Conservation (phyloP, 2,113 vertebrate species). For the Motacilla tschutschensis region DNA sequence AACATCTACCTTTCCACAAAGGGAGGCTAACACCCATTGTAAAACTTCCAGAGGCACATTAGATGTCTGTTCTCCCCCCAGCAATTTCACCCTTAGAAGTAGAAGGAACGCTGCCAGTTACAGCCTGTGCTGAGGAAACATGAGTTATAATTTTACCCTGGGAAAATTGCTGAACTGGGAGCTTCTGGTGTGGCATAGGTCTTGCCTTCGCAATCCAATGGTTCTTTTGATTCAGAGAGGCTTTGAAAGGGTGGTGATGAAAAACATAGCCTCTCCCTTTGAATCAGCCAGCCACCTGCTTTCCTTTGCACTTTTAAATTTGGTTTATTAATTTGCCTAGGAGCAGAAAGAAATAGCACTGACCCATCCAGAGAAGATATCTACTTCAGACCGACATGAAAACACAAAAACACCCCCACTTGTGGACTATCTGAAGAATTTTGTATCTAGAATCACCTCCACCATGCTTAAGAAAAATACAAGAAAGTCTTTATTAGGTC, state of each 20-base stretch:
- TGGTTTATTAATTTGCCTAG: constrained; percentile 49
- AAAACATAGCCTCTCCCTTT: constrained; percentile 65
- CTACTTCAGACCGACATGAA: not conserved
- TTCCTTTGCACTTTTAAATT: constrained; percentile 52
- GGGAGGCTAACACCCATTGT: constrained; percentile 65
- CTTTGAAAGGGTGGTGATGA: constrained; percentile 65
- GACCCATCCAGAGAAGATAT: constrained; percentile 1
- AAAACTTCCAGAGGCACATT: constrained; percentile 66
- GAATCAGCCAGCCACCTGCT: constrained; percentile 52
- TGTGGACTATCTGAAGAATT: not conserved
- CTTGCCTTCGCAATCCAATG: constrained; percentile 63
- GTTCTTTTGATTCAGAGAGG: constrained; percentile 65
- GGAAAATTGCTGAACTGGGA: constrained; percentile 70
- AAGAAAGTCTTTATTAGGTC: not conserved
- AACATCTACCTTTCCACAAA: constrained; percentile 62
- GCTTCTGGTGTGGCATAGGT: constrained; percentile 66
- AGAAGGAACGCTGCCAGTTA: constrained; percentile 65
- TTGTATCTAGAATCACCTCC: not conserved
- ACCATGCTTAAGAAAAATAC: not conserved
- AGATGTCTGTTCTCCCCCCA: constrained; percentile 54
- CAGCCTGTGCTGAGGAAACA: constrained; percentile 70
- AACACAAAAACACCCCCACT: not conserved
- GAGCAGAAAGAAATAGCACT: constrained; percentile 33
- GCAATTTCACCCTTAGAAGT: constrained; percentile 58
- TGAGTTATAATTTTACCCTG: constrained; percentile 69